Evolutionary conservation across 2,113 vertebrate species (phyloP).

Genomic region (Herpetotheres cachinnans): DNA sequence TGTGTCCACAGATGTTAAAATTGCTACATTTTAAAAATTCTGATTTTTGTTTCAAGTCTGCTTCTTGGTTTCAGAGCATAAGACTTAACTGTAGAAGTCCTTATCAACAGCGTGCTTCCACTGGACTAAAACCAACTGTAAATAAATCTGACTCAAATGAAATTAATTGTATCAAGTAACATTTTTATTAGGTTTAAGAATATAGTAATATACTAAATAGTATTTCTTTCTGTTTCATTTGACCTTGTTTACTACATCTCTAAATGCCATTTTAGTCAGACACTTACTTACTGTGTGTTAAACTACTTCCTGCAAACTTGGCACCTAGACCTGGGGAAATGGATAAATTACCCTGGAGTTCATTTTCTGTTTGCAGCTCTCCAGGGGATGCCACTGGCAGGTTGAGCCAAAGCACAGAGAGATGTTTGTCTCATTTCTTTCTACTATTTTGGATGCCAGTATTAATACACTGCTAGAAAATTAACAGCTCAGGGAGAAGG

Average conservation of each 20-base stretch:
- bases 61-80: neutral
- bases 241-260: neutral
- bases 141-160: neutral
- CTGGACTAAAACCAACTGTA: neutral
- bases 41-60: neutral
- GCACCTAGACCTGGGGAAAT: slow-evolving; percentile 11
- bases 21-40: neutral
- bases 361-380: neutral
- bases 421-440: neutral
- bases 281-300: neutral
- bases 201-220: neutral
- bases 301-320: neutral
- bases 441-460: neutral
- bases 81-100: neutral
- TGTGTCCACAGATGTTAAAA: neutral
- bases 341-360: slow-evolving; percentile 17
- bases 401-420: neutral
- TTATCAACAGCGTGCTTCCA: neutral
- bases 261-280: neutral
- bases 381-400: neutral
- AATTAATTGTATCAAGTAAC: neutral
- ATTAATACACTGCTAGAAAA: neutral
- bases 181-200: neutral
- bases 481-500: neutral
- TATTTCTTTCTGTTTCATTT: neutral